A percentile compares a stretch with the other conserved stretches of the same genome.
Conservation (phyloP, 2,113 vertebrate species). For the Serinus canaria region DNA sequence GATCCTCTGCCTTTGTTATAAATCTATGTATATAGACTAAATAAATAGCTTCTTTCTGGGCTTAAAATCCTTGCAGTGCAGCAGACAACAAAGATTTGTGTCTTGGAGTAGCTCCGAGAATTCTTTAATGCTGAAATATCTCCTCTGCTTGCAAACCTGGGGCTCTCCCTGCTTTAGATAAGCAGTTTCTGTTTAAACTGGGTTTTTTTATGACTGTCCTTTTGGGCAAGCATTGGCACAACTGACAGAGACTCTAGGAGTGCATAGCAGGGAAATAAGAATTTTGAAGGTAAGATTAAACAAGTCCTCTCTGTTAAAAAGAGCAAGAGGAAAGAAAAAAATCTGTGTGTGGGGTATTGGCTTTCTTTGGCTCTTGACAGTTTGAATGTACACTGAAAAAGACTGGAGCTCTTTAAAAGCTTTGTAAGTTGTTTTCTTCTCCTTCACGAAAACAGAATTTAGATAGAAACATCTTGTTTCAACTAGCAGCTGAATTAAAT, state of each 20-base stretch:
- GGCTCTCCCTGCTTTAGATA: neutral
- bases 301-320: neutral
- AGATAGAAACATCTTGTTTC: neutral
- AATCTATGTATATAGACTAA: conserved; percentile 42
- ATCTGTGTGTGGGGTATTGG: neutral
- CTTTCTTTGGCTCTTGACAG: neutral
- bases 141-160: neutral
- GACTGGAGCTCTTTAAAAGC: neutral
- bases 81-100: conserved; percentile 35
- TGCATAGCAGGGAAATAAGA: neutral
- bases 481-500: neutral
- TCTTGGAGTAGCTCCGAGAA: conserved; percentile 60
- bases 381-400: neutral
- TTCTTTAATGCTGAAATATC: conserved; percentile 52
- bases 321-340: neutral
- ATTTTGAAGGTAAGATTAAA: conserved; percentile 19
- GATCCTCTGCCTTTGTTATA: conserved; percentile 1
- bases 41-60: conserved; percentile 53
- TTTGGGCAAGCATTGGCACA: neutral
- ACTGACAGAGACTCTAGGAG: fast-evolving
- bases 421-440: neutral
- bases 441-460: neutral
- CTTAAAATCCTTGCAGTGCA: conserved; percentile 28
- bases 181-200: neutral
- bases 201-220: neutral